Percentiles rank a stretch among this genome's conserved stretches.
Conservation (phyloP, 2,113 vertebrate species). For the Conger conger region DNA sequence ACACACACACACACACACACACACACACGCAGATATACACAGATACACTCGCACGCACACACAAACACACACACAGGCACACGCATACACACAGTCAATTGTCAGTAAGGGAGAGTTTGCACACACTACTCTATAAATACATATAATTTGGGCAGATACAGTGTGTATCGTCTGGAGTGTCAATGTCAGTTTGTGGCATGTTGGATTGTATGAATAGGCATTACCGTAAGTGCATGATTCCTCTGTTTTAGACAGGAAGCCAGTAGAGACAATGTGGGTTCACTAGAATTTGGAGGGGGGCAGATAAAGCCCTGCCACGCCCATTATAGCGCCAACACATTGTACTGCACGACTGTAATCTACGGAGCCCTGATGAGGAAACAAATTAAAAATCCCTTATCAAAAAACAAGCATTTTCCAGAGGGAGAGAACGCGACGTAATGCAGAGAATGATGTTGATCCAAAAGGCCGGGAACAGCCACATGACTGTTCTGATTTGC, state of each 20-base stretch:
- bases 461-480: too few relatives aligned
- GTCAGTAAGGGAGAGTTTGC: too few relatives aligned
- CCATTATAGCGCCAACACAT: too few relatives aligned
- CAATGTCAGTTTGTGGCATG: not conserved
- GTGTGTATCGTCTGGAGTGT: not conserved
- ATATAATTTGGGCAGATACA: not conserved
- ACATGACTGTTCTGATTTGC: too few relatives aligned
- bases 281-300: too few relatives aligned
- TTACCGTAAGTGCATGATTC: not conserved
- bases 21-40: not conserved
- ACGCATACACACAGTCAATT: not conserved
- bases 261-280: not conserved
- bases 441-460: too few relatives aligned
- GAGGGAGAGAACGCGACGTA: not conserved
- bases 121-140: too few relatives aligned
- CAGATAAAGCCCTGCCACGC: too few relatives aligned
- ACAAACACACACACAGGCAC: not conserved
- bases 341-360: too few relatives aligned
- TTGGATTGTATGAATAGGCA: not conserved
- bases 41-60: not conserved
- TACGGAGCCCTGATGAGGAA: too few relatives aligned
- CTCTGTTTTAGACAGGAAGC: not conserved
- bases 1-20: not conserved
- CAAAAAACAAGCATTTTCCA: not conserved
- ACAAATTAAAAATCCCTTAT: not conserved